Evolutionary conservation across 2,888 invertebrate species (phyloP), one percentile per base, ranked within the genome.

Genomic region (Chelonus formosanus): DNA sequence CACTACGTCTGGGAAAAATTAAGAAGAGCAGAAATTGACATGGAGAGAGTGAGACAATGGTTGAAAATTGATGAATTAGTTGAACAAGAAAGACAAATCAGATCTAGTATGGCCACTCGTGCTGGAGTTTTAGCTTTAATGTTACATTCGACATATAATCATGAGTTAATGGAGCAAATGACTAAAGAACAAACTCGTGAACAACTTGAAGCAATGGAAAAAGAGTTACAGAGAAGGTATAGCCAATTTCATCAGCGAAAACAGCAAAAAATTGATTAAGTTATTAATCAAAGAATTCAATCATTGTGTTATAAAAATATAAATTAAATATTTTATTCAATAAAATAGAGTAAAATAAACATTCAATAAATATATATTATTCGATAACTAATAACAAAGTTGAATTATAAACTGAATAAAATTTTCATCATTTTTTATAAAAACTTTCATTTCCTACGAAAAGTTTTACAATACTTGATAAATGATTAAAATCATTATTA

Each of bases 1-100:
- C 98, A 98, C 83, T 94, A 93, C 82, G 94, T 94, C 74, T 98
- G 98, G 98, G 98, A 98, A 85, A 97, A 97, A 84, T 85, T 97
- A 70, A 87, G 97, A 0, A 85, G 97, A 20, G 98, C 98, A 0
- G 95, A 97, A 87, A 94, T 98, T 54, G 98, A 98, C 80, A 91
- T 97, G 90, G 97, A 98, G 84, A 84, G 92, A n/a, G 92, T 93
- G 0, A 86, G 93, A 0, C 92, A 97, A 87, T 97, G 97, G 96
- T 86, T 97, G 71, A 92, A 94, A 81, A 88, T 97, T 79, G 98
- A 98, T 76, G 98, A 98, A 78, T 85, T 98, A 52, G 89, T 97
- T 59, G 97, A 98, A 76, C 95, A 97, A 81, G 97, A 98, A 85
- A 87, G 96, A 68, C 94, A 92, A 76, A 92, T 96, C 36, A 87